These are phyloP conservation scores for Lepus townsendii DNA, from an alignment of 2,797 vertebrate genomes.

Conservation along the genomic window DNA sequence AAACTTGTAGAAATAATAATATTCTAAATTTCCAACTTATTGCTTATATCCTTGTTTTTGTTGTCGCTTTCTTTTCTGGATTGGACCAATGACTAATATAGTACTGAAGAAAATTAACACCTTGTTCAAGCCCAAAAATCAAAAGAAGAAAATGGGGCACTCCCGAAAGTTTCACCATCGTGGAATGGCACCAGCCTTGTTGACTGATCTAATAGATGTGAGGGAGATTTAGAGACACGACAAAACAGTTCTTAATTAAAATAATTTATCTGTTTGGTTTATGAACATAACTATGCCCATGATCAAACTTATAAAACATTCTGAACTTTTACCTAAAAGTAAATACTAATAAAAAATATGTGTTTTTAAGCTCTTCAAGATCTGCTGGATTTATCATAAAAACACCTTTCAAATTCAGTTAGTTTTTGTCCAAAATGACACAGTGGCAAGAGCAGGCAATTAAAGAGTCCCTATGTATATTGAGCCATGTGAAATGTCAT, in stretches of 20 bases:
- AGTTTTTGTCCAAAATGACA: constrained; percentile 5
- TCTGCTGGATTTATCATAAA: background rate
- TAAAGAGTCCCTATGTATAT: background rate
- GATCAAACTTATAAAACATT: background rate
- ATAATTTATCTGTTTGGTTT: background rate
- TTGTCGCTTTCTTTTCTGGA: background rate
- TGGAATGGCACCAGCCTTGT: background rate
- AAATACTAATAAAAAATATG: background rate
- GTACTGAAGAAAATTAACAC: background rate
- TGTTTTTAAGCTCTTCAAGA: constrained; percentile 1
- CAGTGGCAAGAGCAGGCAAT: background rate
- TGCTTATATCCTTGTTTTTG: background rate
- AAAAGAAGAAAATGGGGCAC: background rate
- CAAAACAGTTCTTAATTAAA: background rate
- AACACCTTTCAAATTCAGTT: background rate
- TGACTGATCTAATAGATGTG: background rate
- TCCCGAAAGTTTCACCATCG: background rate
- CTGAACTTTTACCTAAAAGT: constrained; percentile 20
- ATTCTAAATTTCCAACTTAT: background rate
- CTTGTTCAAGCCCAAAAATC: background rate
- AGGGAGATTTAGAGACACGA: background rate
- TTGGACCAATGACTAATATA: background rate
- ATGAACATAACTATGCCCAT: background rate
- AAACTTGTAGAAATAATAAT: background rate
- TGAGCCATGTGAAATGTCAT: background rate